Percentiles rank a stretch among this genome's conserved stretches.
These are phyloP conservation scores for Ptilonorhynchus violaceus DNA, from an alignment of 2,113 vertebrate genomes.

Conservation along the genomic window DNA sequence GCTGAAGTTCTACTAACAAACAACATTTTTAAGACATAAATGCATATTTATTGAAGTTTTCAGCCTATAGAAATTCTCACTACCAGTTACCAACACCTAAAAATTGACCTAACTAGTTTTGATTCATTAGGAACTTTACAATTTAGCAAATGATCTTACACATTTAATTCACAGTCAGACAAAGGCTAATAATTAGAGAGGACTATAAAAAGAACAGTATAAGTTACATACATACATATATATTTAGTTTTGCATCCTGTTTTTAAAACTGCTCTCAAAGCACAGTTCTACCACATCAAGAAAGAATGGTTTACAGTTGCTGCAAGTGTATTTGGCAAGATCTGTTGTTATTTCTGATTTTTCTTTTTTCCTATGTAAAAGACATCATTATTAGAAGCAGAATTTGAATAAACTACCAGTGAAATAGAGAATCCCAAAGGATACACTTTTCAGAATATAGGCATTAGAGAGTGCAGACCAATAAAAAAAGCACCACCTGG, in stretches of 20 bases:
- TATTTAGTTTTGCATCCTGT: neutral
- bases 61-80: neutral
- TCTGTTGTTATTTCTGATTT: neutral
- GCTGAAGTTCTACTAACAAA: neutral
- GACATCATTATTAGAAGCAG: neutral
- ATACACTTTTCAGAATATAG: neutral
- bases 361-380: neutral
- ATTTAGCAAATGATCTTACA: neutral
- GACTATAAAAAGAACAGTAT: neutral
- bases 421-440: neutral
- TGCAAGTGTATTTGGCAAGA: neutral
- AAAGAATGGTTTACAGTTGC: neutral
- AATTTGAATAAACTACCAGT: neutral
- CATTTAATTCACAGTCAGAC: neutral
- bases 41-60: neutral
- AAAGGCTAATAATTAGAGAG: neutral
- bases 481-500: conserved; percentile 21
- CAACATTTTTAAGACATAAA: neutral
- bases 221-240: neutral
- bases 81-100: neutral
- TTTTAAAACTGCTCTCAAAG: neutral
- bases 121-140: neutral
- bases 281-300: neutral
- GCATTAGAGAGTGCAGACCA: neutral
- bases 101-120: neutral